phyloP scores from a whole-genome alignment of 2,888 invertebrate genomes.

The Leptinotarsa juncta region DNA sequence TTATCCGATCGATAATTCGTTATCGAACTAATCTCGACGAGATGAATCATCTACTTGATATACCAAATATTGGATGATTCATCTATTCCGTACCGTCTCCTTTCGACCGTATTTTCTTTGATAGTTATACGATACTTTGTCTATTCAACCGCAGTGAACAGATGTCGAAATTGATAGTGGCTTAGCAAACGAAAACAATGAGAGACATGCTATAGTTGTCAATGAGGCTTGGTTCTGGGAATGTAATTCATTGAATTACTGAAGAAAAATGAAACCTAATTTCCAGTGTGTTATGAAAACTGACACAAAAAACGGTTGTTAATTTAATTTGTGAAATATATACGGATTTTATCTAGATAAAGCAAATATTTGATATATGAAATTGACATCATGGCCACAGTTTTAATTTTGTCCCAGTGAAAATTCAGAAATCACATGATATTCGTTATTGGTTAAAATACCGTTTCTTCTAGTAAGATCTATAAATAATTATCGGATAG shows the following conservation, averaged over 20 bases:
- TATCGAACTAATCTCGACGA: neutral
- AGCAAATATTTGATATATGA: conserved; percentile 6
- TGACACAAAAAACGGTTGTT: neutral
- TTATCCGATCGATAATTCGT: neutral
- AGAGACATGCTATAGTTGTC: neutral
- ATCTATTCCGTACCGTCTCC: neutral
- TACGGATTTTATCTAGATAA: neutral
- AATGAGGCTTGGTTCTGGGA: conserved; percentile 1
- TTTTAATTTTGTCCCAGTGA: neutral
- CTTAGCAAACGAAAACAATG: conserved; percentile 6
- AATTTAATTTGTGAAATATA: conserved; percentile 1
- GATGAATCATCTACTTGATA: conserved; percentile 10
- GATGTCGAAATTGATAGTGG: conserved; percentile 15
- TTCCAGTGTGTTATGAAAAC: neutral
- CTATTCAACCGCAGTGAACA: conserved; percentile 21
- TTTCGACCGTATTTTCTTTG: conserved; percentile 26
- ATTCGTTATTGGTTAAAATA: too few species aligned
- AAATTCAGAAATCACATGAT: too few species aligned
- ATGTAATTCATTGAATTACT: neutral
- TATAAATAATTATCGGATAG: too few species aligned
- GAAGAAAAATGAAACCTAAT: neutral
- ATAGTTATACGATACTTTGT: conserved; percentile 19
- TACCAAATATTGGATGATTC: conserved; percentile 10
- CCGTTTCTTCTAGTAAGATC: too few species aligned
- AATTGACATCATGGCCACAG: neutral